phyloP scores from a whole-genome alignment of 2,113 vertebrate genomes.

The Myotis lucifugus region DNA sequence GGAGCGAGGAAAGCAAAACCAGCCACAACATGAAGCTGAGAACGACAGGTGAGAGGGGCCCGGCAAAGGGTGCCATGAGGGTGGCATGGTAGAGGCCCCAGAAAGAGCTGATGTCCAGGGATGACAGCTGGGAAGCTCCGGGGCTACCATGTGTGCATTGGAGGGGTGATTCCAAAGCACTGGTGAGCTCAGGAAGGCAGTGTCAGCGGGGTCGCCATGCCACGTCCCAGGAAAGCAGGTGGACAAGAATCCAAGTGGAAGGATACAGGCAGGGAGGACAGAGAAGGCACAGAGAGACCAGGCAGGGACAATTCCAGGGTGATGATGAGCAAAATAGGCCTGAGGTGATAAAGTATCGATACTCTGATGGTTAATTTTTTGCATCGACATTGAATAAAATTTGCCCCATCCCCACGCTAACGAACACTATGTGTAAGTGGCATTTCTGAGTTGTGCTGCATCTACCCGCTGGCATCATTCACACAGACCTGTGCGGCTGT shows the following conservation, averaged over 20 bases:
- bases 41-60: not conserved
- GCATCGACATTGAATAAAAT: not conserved
- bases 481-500: accelerated
- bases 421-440: not conserved
- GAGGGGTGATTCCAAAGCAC: not conserved
- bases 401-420: no score
- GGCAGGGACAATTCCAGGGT: no score
- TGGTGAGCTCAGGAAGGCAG: not conserved
- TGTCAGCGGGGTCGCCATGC: accelerated
- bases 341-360: no score
- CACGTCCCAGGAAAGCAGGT: not conserved
- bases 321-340: accelerated
- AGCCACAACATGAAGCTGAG: no score
- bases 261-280: accelerated
- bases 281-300: not conserved
- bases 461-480: not conserved
- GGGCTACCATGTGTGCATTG: accelerated
- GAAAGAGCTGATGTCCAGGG: not conserved
- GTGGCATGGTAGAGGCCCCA: no score
- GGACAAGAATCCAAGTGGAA: no score
- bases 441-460: not conserved
- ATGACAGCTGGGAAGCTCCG: not conserved
- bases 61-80: not conserved
- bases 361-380: not conserved
- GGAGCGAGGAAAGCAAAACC: not conserved